Percentiles rank a stretch among this genome's conserved stretches.
These are phyloP conservation scores for Ceuthmochares aereus DNA, from an alignment of 2,113 vertebrate species.

Conservation along the genomic window DNA sequence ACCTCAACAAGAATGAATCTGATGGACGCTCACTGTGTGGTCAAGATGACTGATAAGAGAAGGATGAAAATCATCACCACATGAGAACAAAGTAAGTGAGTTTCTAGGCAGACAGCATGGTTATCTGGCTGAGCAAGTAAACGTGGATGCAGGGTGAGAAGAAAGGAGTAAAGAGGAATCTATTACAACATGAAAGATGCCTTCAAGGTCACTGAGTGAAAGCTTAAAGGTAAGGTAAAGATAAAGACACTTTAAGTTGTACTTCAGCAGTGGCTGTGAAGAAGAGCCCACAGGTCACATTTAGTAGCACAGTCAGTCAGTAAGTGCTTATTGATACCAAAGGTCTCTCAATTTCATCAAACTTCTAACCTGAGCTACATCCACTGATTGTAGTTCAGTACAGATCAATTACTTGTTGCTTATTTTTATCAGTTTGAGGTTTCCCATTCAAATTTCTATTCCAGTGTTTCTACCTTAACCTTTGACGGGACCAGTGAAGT, in stretches of 20 bases:
- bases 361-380: not conserved
- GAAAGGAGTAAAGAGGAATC: not conserved
- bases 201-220: not conserved
- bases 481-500: not conserved
- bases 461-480: not conserved
- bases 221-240: not conserved
- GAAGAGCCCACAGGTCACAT: not conserved
- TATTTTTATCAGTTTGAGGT: not conserved
- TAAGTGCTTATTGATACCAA: not conserved
- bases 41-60: accelerated
- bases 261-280: not conserved
- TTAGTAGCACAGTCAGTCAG: not conserved
- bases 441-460: not conserved
- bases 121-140: not conserved
- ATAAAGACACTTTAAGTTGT: not conserved
- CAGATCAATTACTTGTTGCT: not conserved
- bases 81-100: not conserved
- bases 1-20: not conserved
- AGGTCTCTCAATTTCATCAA: not conserved
- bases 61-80: not conserved
- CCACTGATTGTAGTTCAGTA: not conserved
- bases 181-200: not conserved
- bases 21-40: not conserved
- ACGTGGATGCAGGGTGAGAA: not conserved
- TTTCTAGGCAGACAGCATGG: not conserved